Evolutionary conservation across 2,888 invertebrate species (phyloP).

Genomic region (Stegana nigrithorax): DNA sequence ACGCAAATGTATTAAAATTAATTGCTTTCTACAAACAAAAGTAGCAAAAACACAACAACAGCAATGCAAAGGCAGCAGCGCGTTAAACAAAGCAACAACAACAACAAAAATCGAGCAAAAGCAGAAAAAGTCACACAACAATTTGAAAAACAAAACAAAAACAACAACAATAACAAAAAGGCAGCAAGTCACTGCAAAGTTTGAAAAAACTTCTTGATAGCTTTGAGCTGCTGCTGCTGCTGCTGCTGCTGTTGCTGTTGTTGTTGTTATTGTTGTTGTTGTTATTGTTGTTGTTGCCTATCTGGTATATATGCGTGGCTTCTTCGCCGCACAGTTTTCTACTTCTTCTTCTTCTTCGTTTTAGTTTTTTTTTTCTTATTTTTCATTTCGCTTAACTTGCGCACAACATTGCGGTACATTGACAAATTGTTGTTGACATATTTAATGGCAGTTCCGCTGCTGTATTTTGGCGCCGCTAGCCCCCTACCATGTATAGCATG

Average conservation of each 20-base stretch:
- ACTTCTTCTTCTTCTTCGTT: background rate
- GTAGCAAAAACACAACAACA: background rate
- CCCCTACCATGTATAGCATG: no score
- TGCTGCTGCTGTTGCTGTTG: no score
- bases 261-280: background rate
- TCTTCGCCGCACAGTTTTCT: no score
- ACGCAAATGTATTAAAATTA: background rate
- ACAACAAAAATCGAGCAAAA: background rate
- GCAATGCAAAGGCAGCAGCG: background rate
- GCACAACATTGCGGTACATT: background rate
- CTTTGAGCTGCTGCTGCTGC: no score
- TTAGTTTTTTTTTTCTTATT: background rate
- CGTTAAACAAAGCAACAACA: background rate
- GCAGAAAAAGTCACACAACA: background rate
- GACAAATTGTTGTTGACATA: constrained; percentile 2
- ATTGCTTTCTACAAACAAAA: background rate
- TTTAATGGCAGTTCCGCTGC: background rate
- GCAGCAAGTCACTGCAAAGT: background rate
- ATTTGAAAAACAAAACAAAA: background rate
- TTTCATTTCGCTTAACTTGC: background rate
- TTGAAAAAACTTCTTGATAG: no score
- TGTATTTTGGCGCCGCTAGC: no score
- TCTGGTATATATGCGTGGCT: no score
- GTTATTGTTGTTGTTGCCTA: no score
- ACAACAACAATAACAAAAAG: background rate